Evolutionary conservation across 2,888 invertebrate genomes (phyloP).

Genomic region (Watsonalla binaria): DNA sequence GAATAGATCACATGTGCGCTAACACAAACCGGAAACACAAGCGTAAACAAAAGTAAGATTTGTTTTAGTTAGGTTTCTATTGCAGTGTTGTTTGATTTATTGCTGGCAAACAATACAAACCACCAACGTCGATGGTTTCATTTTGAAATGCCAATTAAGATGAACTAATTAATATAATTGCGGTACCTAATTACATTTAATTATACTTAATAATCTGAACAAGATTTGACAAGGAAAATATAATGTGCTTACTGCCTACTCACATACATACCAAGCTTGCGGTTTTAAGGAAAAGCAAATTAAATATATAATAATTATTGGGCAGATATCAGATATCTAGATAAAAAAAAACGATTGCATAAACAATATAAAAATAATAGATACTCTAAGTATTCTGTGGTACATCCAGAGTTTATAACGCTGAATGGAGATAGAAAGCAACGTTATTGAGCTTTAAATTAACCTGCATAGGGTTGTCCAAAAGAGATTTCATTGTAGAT

Average conservation of each 20-base stretch:
- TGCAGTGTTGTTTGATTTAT: conserved; percentile 42
- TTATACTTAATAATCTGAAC: too few species aligned
- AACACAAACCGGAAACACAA: conserved; percentile 50
- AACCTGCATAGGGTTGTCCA: conserved; percentile 10
- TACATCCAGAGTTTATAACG: conserved; percentile 6
- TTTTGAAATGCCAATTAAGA: background rate
- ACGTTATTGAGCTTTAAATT: conserved; percentile 16
- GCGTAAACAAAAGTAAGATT: conserved; percentile 57
- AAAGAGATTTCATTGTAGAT: background rate
- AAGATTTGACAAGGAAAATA: too few species aligned
- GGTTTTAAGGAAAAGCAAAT: too few species aligned
- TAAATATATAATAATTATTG: too few species aligned
- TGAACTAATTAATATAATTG: background rate
- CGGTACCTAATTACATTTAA: too few species aligned
- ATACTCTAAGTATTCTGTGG: too few species aligned
- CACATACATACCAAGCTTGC: too few species aligned
- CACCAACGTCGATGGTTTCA: conserved; percentile 50
- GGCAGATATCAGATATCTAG: too few species aligned
- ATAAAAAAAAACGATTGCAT: too few species aligned
- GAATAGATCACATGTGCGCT: conserved; percentile 38
- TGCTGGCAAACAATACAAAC: conserved; percentile 33
- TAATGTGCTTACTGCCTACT: too few species aligned
- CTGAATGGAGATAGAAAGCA: conserved; percentile 25
- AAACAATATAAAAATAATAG: conserved; percentile 1
- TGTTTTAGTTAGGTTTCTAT: conserved; percentile 46